Conservation (phyloP, 2,797 vertebrate species). For the Enteromius radiatus region DNA sequence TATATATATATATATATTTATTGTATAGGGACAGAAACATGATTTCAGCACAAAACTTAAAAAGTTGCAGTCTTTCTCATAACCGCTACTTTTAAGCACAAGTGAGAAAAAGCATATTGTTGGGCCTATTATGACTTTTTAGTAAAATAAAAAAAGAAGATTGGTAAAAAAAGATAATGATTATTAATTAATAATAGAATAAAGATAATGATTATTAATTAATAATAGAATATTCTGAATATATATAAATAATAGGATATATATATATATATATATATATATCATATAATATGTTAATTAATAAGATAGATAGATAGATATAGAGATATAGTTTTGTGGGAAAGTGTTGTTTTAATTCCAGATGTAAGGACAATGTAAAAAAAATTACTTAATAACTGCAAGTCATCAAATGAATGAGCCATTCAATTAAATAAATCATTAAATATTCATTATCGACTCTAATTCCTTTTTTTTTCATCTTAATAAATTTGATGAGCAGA, state of each 20-base stretch:
- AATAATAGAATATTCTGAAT: not conserved
- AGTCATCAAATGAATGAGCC: not conserved
- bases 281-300: not conserved
- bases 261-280: not conserved
- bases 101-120: not conserved
- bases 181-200: no score
- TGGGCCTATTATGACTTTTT: not conserved
- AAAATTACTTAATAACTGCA: not conserved
- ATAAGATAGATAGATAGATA: no score
- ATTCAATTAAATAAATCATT: not conserved
- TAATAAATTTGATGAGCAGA: constrained; percentile 72
- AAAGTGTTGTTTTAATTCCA: not conserved
- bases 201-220: no score
- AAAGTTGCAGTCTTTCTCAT: not conserved
- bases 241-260: not conserved
- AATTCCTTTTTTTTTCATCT: not conserved
- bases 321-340: not conserved
- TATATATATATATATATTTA: not conserved
- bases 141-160: not conserved
- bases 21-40: not conserved
- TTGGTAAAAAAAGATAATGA: no score
- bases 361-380: not conserved
- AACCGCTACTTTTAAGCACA: not conserved
- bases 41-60: not conserved
- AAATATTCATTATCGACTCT: not conserved